phyloP scores from a whole-genome alignment of 2,113 vertebrate genomes.

The Eidolon helvum region DNA sequence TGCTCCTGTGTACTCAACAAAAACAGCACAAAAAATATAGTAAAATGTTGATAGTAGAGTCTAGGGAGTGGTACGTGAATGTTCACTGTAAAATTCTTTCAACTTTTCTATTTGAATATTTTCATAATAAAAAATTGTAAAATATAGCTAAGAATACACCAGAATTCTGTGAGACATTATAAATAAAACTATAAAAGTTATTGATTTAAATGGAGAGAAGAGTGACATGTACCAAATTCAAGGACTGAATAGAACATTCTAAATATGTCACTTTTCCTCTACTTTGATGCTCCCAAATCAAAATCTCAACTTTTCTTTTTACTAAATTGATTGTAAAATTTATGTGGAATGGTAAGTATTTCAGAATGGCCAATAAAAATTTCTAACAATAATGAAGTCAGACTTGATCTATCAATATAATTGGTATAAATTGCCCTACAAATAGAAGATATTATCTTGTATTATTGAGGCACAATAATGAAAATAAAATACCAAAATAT shows the following conservation, averaged over 20 bases:
- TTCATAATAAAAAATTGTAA: background rate
- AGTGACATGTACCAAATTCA: background rate
- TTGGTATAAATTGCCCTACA: background rate
- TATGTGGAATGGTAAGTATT: background rate
- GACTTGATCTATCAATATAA: background rate
- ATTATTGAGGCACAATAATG: background rate
- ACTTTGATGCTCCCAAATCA: background rate
- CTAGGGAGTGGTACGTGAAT: background rate
- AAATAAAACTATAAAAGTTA: background rate
- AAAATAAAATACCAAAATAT: background rate
- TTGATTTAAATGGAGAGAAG: background rate
- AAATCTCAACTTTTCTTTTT: slow-evolving; percentile 11
- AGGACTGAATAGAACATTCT: background rate
- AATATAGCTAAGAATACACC: background rate
- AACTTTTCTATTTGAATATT: background rate
- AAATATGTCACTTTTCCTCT: background rate
- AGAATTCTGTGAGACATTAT: background rate
- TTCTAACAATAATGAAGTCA: background rate
- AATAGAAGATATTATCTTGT: background rate
- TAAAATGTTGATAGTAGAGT: background rate
- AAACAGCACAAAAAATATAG: background rate
- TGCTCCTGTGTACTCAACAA: background rate
- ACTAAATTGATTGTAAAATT: background rate
- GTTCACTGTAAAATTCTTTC: background rate
- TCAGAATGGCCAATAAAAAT: background rate